These are phyloP conservation scores for Eudasyphora cyanicolor DNA, from an alignment of 2,888 invertebrate species.

Conservation along the genomic window DNA sequence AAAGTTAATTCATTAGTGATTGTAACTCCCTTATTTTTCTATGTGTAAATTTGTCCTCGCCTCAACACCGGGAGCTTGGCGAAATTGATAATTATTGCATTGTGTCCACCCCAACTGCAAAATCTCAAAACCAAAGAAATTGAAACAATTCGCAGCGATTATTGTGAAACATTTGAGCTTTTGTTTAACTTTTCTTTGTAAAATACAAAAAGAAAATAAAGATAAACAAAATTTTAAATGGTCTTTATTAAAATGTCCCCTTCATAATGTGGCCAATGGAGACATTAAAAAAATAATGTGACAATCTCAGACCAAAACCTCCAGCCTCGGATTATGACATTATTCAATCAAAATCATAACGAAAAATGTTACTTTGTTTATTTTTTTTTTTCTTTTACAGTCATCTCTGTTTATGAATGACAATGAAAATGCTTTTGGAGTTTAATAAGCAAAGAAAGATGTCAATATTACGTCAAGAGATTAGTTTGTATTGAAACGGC, in stretches of 20 bases:
- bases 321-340: neutral
- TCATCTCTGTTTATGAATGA: neutral
- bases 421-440: neutral
- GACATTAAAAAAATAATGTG: neutral
- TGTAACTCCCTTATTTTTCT: too few species aligned
- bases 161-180: neutral
- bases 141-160: neutral
- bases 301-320: neutral
- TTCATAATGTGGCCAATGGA: neutral
- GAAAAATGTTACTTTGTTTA: neutral
- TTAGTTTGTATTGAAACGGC: slow-evolving; percentile 28
- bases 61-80: too few species aligned
- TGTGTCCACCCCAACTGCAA: too few species aligned
- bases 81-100: too few species aligned
- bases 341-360: neutral
- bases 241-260: neutral
- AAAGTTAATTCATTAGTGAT: too few species aligned
- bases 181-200: too few species aligned
- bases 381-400: too few species aligned
- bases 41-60: too few species aligned
- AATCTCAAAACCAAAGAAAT: too few species aligned
- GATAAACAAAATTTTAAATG: too few species aligned
- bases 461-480: neutral
- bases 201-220: too few species aligned
- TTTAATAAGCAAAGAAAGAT: neutral